Percentiles rank a stretch among this genome's conserved stretches.
Conservation (phyloP, 2,888 invertebrate genomes). For the Sepiola atlantica region DNA sequence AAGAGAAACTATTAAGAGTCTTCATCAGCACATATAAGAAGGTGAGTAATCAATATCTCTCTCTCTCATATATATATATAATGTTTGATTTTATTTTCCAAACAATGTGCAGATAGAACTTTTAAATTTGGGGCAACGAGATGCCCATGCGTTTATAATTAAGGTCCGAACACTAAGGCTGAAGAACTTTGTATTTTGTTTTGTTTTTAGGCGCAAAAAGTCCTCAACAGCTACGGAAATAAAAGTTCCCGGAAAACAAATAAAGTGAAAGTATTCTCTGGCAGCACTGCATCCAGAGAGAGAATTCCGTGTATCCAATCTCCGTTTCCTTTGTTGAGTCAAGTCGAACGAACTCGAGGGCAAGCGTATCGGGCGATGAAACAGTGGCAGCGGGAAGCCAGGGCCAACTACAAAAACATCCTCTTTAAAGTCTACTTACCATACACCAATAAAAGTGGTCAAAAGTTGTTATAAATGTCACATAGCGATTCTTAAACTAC, state of each 20-base stretch:
- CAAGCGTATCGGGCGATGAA: not conserved
- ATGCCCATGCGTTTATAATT: not conserved
- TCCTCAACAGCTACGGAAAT: not conserved
- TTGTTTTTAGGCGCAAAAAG: not conserved
- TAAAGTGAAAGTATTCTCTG: slow-evolving; percentile 67
- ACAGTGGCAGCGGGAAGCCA: not conserved
- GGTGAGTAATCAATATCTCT: too few relatives aligned
- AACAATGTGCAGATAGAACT: too few relatives aligned
- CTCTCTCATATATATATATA: too few relatives aligned
- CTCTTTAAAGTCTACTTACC: not conserved
- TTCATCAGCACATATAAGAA: too few relatives aligned
- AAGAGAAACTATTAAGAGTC: too few relatives aligned
- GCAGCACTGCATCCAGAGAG: slow-evolving; percentile 59
- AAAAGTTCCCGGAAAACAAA: not conserved
- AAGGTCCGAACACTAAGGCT: not conserved
- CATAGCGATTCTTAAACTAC: too few relatives aligned
- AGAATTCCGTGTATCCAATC: slow-evolving; percentile 58
- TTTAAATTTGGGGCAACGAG: too few relatives aligned
- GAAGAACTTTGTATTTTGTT: not conserved
- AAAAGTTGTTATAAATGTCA: too few relatives aligned
- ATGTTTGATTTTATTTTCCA: too few relatives aligned
- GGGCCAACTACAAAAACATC: not conserved
- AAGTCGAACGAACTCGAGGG: not conserved
- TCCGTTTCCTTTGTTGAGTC: not conserved
- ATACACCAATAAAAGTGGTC: too few relatives aligned